These are phyloP conservation scores for Cataglyphis hispanica DNA, from an alignment of 1,140 invertebrate genomes.

Conservation along the genomic window DNA sequence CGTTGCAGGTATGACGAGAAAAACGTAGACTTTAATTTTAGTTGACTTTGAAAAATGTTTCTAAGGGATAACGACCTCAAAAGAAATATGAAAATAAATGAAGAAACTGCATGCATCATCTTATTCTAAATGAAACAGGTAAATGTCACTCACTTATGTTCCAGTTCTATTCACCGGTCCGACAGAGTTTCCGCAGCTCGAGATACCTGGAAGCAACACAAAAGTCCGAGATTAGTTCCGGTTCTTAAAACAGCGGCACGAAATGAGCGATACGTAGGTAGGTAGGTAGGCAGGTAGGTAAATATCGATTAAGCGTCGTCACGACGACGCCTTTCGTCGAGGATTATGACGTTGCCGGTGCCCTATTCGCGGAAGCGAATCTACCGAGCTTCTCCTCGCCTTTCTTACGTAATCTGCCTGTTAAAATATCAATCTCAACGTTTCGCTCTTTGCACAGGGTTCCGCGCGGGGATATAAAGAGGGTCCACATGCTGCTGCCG, in stretches of 20 bases:
- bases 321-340: conserved; percentile 50
- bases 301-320: conserved; percentile 55
- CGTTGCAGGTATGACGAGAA: not conserved
- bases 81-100: too few species aligned
- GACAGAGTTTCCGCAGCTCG: not conserved
- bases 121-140: not conserved
- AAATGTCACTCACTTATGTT: not conserved
- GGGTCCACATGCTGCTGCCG: conserved; percentile 30
- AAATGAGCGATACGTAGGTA: not conserved
- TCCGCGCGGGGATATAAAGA: conserved; percentile 71
- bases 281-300: not conserved
- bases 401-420: conserved; percentile 84
- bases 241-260: conserved; percentile 7
- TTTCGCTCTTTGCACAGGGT: conserved; percentile 83
- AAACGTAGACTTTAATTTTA: too few species aligned
- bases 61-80: too few species aligned
- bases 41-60: too few species aligned
- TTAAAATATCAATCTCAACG: conserved; percentile 86
- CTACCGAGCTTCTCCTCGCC: conserved; percentile 37
- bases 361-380: conserved; percentile 67
- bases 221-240: not conserved
- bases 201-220: conserved; percentile 11
- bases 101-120: not conserved
- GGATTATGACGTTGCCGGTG: conserved; percentile 43
- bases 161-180: not conserved